These are phyloP conservation scores for Drosophila lacertosa DNA, from an alignment of 1,140 invertebrate species.

Conservation along the genomic window DNA sequence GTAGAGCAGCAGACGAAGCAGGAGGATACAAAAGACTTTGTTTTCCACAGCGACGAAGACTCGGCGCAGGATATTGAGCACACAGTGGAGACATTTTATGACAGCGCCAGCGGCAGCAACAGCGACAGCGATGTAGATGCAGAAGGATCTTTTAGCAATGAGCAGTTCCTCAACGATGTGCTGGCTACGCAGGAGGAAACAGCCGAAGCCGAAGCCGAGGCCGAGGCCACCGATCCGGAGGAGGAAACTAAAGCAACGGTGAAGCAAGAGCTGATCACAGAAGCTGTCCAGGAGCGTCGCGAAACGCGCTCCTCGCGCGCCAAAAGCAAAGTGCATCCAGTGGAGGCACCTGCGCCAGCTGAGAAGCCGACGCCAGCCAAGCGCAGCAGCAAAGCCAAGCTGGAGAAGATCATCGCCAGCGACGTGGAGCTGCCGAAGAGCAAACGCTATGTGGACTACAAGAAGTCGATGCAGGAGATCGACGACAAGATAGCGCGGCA, in stretches of 20 bases:
- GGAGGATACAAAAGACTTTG: constrained; percentile 21
- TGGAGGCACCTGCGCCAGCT: background rate
- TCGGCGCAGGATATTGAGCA: constrained; percentile 16
- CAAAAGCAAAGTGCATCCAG: constrained; percentile 54
- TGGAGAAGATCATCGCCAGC: constrained; percentile 6
- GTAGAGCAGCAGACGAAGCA: background rate
- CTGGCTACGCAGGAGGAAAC: constrained; percentile 22
- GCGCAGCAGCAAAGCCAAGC: constrained; percentile 15
- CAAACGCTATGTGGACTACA: constrained; percentile 61
- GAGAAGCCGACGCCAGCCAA: constrained; percentile 6
- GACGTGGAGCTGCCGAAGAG: constrained; percentile 18
- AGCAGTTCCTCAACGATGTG: constrained; percentile 64
- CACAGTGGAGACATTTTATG: constrained; percentile 7
- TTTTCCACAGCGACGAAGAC: constrained; percentile 16
- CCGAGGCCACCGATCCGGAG: background rate
- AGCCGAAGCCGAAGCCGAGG: too few relatives aligned
- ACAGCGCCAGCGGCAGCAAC: constrained; percentile 21
- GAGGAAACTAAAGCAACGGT: too few relatives aligned
- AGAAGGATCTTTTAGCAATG: constrained; percentile 58
- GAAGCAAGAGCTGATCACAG: background rate
- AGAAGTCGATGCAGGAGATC: constrained; percentile 69
- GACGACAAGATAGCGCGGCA: constrained; percentile 70
- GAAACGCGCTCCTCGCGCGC: constrained; percentile 53
- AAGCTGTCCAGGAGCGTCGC: constrained; percentile 35
- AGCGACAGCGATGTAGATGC: constrained; percentile 18